phyloP scores from a whole-genome alignment of 1,140 invertebrate species.

The Cheumatopsyche charites region DNA sequence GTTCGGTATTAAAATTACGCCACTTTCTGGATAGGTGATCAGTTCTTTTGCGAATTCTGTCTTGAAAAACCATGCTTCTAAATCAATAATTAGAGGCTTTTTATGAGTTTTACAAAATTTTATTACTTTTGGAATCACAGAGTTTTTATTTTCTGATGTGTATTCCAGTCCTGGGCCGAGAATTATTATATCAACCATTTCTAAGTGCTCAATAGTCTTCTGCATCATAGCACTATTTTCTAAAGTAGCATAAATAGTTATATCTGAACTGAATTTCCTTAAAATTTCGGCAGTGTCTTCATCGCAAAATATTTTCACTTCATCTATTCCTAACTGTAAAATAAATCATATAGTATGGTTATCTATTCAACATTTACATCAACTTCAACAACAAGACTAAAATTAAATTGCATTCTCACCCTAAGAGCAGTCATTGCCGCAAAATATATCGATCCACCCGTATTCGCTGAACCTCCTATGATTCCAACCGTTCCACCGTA shows the following conservation, averaged over 20 bases:
- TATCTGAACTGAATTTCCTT: conserved; percentile 25
- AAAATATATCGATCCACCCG: conserved; percentile 30
- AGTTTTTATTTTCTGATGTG: conserved; percentile 12
- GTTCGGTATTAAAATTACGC: conserved; percentile 31
- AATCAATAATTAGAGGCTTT: conserved; percentile 38
- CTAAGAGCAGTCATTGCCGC: conserved; percentile 38
- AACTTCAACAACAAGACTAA: no score
- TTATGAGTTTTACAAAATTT: conserved; percentile 34
- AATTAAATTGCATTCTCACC: no score
- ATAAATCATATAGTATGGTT: no score
- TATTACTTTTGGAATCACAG: conserved; percentile 28
- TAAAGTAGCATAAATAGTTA: conserved; percentile 36
- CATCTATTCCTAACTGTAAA: conserved; percentile 7
- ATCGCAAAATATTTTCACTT: conserved; percentile 36
- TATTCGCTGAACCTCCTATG: conserved; percentile 17
- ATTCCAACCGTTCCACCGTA: conserved; percentile 37
- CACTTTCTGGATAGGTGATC: conserved; percentile 19
- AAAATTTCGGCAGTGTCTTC: conserved; percentile 5
- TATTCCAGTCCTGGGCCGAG: conserved; percentile 36
- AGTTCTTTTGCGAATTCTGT: conserved; percentile 9
- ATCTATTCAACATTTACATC: no score
- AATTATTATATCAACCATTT: conserved; percentile 28
- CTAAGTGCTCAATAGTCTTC: background rate
- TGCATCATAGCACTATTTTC: conserved; percentile 8
- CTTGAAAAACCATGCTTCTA: conserved; percentile 31